These are phyloP conservation scores for Desoria tigrina DNA, from an alignment of 2,888 invertebrate species.

Conservation along the genomic window DNA sequence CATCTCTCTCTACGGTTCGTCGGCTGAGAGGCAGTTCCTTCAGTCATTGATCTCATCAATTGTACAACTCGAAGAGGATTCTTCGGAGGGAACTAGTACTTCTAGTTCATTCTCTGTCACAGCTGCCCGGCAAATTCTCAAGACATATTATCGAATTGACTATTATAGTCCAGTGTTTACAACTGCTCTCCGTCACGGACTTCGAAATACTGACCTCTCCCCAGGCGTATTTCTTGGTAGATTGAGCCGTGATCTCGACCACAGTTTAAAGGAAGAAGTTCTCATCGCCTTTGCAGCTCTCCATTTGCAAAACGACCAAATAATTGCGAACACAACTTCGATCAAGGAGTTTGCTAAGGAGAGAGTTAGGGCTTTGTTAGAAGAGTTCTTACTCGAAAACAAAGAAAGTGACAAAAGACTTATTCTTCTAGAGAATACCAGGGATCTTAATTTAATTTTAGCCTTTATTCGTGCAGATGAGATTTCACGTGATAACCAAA, in stretches of 20 bases:
- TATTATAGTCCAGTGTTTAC: constrained; percentile 40
- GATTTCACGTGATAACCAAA: too few species aligned
- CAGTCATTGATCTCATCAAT: constrained; percentile 50
- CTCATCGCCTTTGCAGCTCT: constrained; percentile 33
- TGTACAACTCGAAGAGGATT: constrained; percentile 35
- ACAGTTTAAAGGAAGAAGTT: constrained; percentile 31
- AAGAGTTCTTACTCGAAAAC: constrained; percentile 36
- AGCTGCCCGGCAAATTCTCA: constrained; percentile 34
- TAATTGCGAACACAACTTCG: constrained; percentile 21
- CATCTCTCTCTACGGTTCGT: constrained; percentile 44
- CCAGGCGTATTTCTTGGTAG: constrained; percentile 34
- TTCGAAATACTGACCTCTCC: constrained; percentile 36
- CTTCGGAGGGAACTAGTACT: constrained; percentile 16
- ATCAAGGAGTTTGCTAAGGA: constrained; percentile 33
- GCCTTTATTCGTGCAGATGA: too few species aligned
- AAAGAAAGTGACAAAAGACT: constrained; percentile 22
- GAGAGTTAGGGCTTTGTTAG: constrained; percentile 28
- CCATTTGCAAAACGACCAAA: too few species aligned
- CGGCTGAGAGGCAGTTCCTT: constrained; percentile 50
- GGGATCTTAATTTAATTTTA: constrained; percentile 39
- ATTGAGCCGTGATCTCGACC: constrained; percentile 31
- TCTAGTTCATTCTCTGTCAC: constrained; percentile 22
- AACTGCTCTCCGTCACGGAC: constrained; percentile 42
- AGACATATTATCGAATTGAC: constrained; percentile 36
- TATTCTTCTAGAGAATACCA: constrained; percentile 29